Percentiles rank a stretch among this genome's conserved stretches.
phyloP scores from a whole-genome alignment of 1,140 invertebrate genomes.

The Macrosteles quadrilineatus region DNA sequence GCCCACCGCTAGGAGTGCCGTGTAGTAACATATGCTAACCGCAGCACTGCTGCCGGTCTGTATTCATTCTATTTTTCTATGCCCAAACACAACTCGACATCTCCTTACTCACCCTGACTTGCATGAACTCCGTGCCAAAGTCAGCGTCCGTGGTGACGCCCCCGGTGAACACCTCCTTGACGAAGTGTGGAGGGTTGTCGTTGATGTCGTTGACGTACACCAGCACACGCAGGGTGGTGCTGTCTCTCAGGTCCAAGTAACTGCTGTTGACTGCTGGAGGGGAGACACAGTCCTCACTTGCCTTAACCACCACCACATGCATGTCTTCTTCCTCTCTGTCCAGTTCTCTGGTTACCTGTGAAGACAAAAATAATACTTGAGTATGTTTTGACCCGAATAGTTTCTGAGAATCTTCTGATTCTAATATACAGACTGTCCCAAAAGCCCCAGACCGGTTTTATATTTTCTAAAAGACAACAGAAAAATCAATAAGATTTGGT shows the following conservation, averaged over 20 bases:
- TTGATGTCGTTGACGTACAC: conserved; percentile 84
- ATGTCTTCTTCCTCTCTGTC: conserved; percentile 74
- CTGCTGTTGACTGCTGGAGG: conserved; percentile 17
- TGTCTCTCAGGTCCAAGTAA: conserved; percentile 56
- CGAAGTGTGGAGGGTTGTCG: conserved; percentile 82
- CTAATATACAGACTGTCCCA: no score
- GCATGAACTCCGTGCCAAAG: conserved; percentile 88
- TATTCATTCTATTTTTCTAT: no score
- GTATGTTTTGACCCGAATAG: no score
- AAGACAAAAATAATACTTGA: no score
- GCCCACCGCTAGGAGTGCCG: no score
- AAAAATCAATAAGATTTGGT: no score
- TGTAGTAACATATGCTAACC: no score
- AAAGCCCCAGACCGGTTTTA: no score
- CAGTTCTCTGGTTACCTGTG: conserved; percentile 58
- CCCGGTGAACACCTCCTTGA: conserved; percentile 81
- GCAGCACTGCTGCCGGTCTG: no score
- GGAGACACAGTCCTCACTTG: conserved; percentile 34
- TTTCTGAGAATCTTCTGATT: no score
- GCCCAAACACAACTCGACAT: no score
- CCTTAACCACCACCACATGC: conserved; percentile 75
- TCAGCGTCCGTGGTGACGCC: conserved; percentile 91
- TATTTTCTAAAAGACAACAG: no score
- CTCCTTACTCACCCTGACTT: conserved; percentile 70
- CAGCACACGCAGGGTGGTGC: conserved; percentile 72